Evolutionary conservation across 2,113 vertebrate species (phyloP).

Genomic region (Cavia porcellus): DNA sequence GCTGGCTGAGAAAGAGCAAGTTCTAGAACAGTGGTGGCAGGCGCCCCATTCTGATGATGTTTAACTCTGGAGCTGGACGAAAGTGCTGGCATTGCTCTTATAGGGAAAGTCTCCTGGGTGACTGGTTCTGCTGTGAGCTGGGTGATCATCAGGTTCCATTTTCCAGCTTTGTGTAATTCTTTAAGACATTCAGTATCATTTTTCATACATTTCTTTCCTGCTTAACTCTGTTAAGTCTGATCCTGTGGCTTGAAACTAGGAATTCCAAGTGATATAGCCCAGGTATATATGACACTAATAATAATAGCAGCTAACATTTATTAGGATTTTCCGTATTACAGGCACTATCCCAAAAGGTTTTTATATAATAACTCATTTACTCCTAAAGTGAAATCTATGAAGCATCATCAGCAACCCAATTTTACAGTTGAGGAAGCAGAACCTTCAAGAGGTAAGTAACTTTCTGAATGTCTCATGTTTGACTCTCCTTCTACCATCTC

Average conservation of each 20-base stretch:
- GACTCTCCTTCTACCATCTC: not conserved
- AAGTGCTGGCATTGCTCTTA: not conserved
- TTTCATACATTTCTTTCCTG: not conserved
- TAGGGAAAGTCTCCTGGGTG: not conserved
- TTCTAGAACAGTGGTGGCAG: not conserved
- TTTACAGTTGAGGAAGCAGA: not conserved
- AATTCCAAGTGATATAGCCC: not conserved
- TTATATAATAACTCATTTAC: not conserved
- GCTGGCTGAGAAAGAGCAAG: not conserved
- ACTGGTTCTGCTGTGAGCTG: not conserved
- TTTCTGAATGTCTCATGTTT: not conserved
- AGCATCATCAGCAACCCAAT: not conserved
- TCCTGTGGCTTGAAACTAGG: not conserved
- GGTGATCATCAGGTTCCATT: not conserved
- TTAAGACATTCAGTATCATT: not conserved
- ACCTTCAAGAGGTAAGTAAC: not conserved
- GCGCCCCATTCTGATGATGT: not conserved
- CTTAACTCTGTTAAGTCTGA: constrained; percentile 7
- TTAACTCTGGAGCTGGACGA: not conserved
- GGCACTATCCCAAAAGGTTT: not conserved
- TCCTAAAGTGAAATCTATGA: not conserved
- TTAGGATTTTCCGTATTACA: not conserved
- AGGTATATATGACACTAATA: not conserved
- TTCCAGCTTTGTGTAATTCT: not conserved
- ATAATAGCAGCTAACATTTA: not conserved